Conservation (phyloP, 2,797 vertebrate species). For the Cercopithecus hamlyni region DNA sequence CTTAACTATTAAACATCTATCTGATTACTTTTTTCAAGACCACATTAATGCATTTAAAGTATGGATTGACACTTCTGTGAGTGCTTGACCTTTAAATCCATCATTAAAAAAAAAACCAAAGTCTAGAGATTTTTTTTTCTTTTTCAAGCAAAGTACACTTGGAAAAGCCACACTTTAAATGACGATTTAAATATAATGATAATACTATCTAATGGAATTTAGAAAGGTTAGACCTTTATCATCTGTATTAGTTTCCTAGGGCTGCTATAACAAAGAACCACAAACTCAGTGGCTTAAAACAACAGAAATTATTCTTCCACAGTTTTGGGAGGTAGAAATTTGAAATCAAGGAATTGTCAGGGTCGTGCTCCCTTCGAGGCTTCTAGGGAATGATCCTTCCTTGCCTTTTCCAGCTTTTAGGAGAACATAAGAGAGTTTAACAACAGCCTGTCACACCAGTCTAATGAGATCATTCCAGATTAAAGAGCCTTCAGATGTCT, state of each 20-base stretch:
- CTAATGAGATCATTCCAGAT: neutral
- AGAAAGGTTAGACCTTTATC: neutral
- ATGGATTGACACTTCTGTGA: neutral
- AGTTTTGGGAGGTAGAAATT: neutral
- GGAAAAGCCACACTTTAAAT: neutral
- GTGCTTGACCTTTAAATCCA: neutral
- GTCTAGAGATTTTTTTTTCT: neutral
- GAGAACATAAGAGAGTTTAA: neutral
- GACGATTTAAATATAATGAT: neutral
- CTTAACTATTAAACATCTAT: neutral
- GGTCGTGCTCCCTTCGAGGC: neutral
- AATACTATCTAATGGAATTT: conserved; percentile 2
- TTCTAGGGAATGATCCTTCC: neutral
- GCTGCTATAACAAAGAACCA: neutral
- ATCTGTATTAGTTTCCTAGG: neutral
- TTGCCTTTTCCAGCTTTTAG: neutral
- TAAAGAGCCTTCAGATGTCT: neutral
- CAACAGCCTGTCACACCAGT: neutral
- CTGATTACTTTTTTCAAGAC: neutral
- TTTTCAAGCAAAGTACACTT: neutral
- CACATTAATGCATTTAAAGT: conserved; percentile 1
- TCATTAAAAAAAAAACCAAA: neutral
- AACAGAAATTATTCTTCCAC: neutral
- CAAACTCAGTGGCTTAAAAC: neutral
- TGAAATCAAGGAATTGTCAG: neutral